Evolutionary conservation across 2,797 vertebrate genomes (phyloP).

Genomic region (Halcyon chelicuti): DNA sequence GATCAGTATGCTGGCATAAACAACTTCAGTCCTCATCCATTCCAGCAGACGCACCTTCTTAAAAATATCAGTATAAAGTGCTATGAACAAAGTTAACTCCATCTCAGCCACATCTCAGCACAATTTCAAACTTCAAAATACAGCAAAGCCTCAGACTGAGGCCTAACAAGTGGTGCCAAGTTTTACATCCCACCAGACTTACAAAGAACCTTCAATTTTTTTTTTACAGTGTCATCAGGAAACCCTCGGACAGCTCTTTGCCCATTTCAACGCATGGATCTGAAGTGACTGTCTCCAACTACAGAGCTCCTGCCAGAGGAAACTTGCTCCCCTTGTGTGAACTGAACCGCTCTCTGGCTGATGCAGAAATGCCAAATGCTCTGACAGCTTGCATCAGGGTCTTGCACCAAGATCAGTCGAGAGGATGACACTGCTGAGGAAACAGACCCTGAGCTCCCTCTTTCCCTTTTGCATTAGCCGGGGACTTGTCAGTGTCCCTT

Average conservation of each 20-base stretch:
- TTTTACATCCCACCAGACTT: background rate
- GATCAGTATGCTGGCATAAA: constrained; percentile 19
- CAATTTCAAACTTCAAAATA: background rate
- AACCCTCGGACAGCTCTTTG: background rate
- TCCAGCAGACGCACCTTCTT: background rate
- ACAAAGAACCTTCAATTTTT: background rate
- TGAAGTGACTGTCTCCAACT: background rate
- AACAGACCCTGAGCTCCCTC: background rate
- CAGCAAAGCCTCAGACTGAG: background rate
- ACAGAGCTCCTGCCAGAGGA: background rate
- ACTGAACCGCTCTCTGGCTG: background rate
- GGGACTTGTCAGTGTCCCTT: background rate
- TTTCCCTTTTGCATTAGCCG: background rate
- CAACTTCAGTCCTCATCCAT: background rate
- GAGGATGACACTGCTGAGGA: background rate
- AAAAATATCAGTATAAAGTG: background rate
- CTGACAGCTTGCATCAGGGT: background rate
- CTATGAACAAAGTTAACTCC: constrained; percentile 10
- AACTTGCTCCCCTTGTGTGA: accelerated
- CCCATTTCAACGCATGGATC: accelerated
- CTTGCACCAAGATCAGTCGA: background rate
- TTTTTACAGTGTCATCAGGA: background rate
- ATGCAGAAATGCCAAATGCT: background rate
- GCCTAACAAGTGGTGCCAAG: accelerated
- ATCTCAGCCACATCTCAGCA: background rate